Conservation (phyloP, 2,797 vertebrate species). For the Girardinus metallicus region DNA sequence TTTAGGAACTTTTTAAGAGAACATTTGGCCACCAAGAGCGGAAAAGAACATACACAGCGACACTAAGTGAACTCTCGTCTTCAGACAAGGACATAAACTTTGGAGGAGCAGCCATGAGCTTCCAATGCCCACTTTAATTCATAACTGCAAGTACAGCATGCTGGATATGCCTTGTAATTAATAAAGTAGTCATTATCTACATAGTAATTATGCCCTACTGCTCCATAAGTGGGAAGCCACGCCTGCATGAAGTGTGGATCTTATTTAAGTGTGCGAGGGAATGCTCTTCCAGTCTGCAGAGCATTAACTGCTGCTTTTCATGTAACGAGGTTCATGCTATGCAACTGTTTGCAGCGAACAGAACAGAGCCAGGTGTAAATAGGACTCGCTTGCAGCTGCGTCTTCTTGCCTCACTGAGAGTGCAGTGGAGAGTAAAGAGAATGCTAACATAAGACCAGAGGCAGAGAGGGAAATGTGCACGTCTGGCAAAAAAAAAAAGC, state of each 20-base stretch:
- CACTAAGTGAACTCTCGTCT: slow-evolving; percentile 42
- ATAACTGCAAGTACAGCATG: slow-evolving; percentile 22
- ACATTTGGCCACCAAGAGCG: slow-evolving; percentile 23
- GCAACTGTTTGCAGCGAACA: slow-evolving; percentile 35
- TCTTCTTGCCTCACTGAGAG: slow-evolving; percentile 39
- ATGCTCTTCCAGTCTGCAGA: slow-evolving; percentile 46
- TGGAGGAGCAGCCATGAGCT: slow-evolving; percentile 9
- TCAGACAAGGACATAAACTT: slow-evolving; percentile 25
- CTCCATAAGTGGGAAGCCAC: slow-evolving; percentile 13
- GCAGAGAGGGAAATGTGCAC: slow-evolving; percentile 33
- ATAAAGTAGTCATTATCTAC: slow-evolving; percentile 31
- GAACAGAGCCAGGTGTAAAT: slow-evolving; percentile 47
- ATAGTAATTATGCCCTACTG: slow-evolving; percentile 19
- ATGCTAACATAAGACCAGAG: slow-evolving; percentile 30
- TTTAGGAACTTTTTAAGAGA: slow-evolving; percentile 44
- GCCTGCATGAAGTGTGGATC: slow-evolving; percentile 27
- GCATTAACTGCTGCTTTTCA: slow-evolving; percentile 39
- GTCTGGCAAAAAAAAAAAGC: slow-evolving; percentile 12
- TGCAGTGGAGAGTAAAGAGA: slow-evolving; percentile 35
- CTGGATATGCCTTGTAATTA: slow-evolving; percentile 22
- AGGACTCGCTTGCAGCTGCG: slow-evolving; percentile 35
- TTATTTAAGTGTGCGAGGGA: slow-evolving; percentile 37
- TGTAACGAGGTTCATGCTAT: slow-evolving; percentile 36
- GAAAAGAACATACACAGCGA: slow-evolving; percentile 24
- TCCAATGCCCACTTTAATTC: not conserved